Base-by-base conservation (phyloP, 2,888 invertebrate species). In the Perdita meconis region DNA sequence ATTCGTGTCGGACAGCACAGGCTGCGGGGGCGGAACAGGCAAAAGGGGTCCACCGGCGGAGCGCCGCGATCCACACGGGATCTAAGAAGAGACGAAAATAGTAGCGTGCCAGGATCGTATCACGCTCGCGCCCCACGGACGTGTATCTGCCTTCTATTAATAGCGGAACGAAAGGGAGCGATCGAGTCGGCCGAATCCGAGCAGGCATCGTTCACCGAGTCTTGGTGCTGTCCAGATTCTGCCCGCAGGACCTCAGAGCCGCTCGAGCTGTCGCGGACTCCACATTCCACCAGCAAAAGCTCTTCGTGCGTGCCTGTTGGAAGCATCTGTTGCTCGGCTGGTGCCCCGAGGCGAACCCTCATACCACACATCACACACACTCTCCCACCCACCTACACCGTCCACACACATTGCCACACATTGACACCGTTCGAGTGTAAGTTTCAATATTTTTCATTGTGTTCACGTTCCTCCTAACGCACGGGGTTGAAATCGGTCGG, bases 191-290 rank as follows among this genome's bases (percentile, higher is more conserved):
- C 26, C 70, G 57, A 60, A 57, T 47, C 60, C 84, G 84, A 73
- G 70, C 67, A 72, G 85, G 72, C 82, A 76, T 66, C 73, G 40
- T 65, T 59, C 47, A 12, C 72, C 75, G 80, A 88, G 88, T 83
- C 86, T 88, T 89, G 88, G 85, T 86, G 87, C 82, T 87, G 86
- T 87, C 87, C 88, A 86, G 87, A 87, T 83, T 86, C 81, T 84
- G 83, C 86, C 85, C 78, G 79, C 86, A 83, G 85, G 87, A 88
- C 87, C 86, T 92, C 94, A 95, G 95, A 95, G 95, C 94, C 94
- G 94, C 94, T 94, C 93, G 93, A 94, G 94, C 94, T 94, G 94
- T 94, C 94, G 95, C 95, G 95, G 95, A 95, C 95, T 94, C 94
- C 94, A 95, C 95, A 95, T 95, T 94, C 95, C 95, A 95, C 94